Percentiles rank a stretch among this genome's conserved stretches.
Evolutionary conservation across 2,113 vertebrate species (phyloP).

Genomic region (Silurus glanis): DNA sequence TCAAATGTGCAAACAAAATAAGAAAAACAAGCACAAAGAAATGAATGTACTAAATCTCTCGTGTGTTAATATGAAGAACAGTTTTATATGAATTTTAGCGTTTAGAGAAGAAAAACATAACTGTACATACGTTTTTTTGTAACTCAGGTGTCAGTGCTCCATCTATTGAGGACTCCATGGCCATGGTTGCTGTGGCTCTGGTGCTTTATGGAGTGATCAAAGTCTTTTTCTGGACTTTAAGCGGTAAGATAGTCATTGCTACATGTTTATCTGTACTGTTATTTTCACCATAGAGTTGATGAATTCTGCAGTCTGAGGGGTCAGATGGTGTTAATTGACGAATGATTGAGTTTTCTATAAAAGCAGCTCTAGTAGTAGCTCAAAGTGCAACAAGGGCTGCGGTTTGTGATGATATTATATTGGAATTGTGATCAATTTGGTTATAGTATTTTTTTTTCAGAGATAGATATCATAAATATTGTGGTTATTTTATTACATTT

Average conservation of each 20-base stretch:
- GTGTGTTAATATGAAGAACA: not conserved
- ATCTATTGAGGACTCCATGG: slow-evolving; percentile 77
- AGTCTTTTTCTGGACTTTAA: slow-evolving; percentile 68
- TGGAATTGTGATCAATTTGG: not conserved
- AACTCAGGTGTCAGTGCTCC: slow-evolving; percentile 68
- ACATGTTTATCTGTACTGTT: not conserved
- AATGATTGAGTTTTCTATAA: not conserved
- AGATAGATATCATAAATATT: not conserved
- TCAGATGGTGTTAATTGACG: not conserved
- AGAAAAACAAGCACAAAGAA: not conserved
- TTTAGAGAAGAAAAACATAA: not conserved
- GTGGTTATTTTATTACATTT: not conserved
- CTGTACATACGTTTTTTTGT: not conserved
- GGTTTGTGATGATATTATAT: not conserved
- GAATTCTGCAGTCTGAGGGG: not conserved
- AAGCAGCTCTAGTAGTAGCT: not conserved
- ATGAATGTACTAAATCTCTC: not conserved
- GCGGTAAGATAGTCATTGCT: slow-evolving; percentile 57
- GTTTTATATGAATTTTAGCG: not conserved
- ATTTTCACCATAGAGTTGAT: not conserved
- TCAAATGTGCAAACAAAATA: not conserved
- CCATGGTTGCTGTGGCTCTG: slow-evolving; percentile 75
- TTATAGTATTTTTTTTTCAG: not conserved
- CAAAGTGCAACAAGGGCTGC: not conserved
- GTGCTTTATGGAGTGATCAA: slow-evolving; percentile 74